Percentiles rank a stretch among this genome's conserved stretches.
phyloP scores from a whole-genome alignment of 2,797 vertebrate species.

The Chloroceryle inda region DNA sequence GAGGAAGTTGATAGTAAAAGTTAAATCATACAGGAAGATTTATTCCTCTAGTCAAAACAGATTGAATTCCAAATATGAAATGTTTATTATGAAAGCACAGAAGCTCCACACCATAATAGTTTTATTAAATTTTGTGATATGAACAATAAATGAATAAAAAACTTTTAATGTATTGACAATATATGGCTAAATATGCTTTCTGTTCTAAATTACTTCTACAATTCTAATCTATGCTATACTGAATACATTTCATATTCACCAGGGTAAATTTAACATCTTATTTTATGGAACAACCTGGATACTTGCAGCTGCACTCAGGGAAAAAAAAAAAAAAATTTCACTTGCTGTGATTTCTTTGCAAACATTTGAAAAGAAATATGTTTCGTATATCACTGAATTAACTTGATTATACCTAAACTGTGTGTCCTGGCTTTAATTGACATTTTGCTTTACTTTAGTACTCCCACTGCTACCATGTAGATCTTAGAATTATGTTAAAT shows the following conservation, averaged over 20 bases:
- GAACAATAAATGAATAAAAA: neutral
- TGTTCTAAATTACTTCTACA: neutral
- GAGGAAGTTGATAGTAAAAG: neutral
- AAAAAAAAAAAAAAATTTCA: too few relatives aligned
- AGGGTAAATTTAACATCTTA: slow-evolving; percentile 3
- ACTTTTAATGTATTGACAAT: neutral
- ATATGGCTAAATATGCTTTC: neutral
- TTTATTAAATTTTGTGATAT: neutral
- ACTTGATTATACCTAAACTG: slow-evolving; percentile 30
- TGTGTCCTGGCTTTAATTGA: slow-evolving; percentile 29
- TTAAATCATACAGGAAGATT: neutral
- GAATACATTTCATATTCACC: neutral
- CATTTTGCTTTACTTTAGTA: slow-evolving; percentile 53
- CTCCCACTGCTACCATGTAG: neutral
- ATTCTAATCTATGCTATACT: neutral
- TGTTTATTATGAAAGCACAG: neutral
- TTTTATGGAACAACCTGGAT: neutral
- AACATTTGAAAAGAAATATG: slow-evolving; percentile 24
- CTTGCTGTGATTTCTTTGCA: slow-evolving; percentile 12
- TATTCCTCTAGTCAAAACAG: neutral
- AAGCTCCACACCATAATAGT: neutral
- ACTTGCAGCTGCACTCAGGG: neutral
- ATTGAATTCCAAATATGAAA: neutral
- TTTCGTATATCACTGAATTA: slow-evolving; percentile 39
- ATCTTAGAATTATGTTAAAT: slow-evolving; percentile 18